These are phyloP conservation scores for Euthynnus affinis DNA, from an alignment of 2,797 vertebrate genomes.

Conservation along the genomic window DNA sequence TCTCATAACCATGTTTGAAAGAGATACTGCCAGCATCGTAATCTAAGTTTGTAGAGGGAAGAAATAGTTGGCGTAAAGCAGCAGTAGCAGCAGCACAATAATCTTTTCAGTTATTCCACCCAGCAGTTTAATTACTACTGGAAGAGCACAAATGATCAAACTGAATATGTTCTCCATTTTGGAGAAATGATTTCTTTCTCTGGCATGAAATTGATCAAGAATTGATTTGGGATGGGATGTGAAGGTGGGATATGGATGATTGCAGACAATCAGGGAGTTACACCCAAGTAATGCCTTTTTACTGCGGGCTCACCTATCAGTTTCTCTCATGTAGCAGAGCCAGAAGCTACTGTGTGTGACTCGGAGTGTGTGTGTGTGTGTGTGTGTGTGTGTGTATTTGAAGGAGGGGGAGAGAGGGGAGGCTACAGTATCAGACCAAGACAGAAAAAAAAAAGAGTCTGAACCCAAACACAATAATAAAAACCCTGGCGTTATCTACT, in stretches of 20 bases:
- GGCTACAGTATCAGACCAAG: constrained; percentile 72
- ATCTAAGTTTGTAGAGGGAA: constrained; percentile 53
- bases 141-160: constrained; percentile 72
- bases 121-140: constrained; percentile 72
- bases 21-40: constrained; percentile 44
- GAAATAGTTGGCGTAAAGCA: constrained; percentile 47
- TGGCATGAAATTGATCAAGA: constrained; percentile 81
- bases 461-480: constrained; percentile 78
- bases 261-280: constrained; percentile 72
- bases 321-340: constrained; percentile 51
- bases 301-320: constrained; percentile 49
- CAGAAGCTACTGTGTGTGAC: constrained; percentile 27
- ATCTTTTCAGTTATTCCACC: constrained; percentile 63
- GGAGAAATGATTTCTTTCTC: constrained; percentile 73
- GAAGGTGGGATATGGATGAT: constrained; percentile 67
- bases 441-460: constrained; percentile 55
- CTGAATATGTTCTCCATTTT: constrained; percentile 73
- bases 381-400: constrained; percentile 19
- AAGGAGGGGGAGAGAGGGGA: background rate
- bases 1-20: constrained; percentile 57
- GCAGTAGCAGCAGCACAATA: constrained; percentile 38
- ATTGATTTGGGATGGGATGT: constrained; percentile 79
- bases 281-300: constrained; percentile 56
- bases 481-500: constrained; percentile 83
- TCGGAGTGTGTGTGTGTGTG: constrained; percentile 4